Evolutionary conservation across 2,797 vertebrate genomes (phyloP).

Genomic region (Pangasius krempfi): DNA sequence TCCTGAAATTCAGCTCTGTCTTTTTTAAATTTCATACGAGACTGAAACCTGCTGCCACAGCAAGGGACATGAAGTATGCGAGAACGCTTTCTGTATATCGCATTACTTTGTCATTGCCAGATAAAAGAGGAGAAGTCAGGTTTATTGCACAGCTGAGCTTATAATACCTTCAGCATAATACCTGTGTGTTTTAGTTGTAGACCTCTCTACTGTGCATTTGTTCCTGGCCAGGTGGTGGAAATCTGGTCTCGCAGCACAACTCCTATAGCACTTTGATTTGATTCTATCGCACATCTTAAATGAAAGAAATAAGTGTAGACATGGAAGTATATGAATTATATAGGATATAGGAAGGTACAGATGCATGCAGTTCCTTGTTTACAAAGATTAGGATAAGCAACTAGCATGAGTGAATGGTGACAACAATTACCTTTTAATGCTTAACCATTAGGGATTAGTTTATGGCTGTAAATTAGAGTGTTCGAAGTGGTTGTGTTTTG

Average conservation of each 20-base stretch:
- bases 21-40: background rate
- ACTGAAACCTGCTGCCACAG: constrained; percentile 7
- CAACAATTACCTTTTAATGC: too few relatives aligned
- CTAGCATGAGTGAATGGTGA: background rate
- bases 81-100: background rate
- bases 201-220: background rate
- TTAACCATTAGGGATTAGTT: background rate
- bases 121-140: background rate
- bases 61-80: background rate
- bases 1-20: background rate
- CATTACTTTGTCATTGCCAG: constrained; percentile 12
- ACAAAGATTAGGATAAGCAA: background rate
- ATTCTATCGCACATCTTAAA: background rate
- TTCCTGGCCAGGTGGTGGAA: background rate
- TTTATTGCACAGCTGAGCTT: constrained; percentile 13
- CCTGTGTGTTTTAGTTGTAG: background rate
- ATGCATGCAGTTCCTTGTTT: background rate
- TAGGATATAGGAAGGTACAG: background rate
- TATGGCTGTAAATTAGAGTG: background rate
- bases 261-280: background rate
- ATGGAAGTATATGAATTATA: background rate
- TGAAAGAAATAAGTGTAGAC: background rate
- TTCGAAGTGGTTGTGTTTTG: background rate
- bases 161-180: background rate
- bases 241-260: background rate